Conservation (phyloP, 2,888 invertebrate genomes). For the Dendrolimus houi region DNA sequence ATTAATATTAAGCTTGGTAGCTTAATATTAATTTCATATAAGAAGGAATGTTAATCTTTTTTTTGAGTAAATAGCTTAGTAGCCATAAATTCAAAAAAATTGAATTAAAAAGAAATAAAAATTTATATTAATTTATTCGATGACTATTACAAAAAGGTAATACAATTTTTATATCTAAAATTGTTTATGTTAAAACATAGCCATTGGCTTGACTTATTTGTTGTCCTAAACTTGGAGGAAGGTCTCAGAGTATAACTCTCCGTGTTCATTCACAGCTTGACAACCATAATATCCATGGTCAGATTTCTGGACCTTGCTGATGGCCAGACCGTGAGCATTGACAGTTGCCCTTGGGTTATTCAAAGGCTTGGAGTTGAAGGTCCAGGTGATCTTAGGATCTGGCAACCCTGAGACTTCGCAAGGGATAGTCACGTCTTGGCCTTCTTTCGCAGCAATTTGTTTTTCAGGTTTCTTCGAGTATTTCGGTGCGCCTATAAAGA, state of each 20-base stretch:
- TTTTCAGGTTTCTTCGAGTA: constrained; percentile 29
- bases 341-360: constrained; percentile 17
- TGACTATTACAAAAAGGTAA: too few relatives aligned
- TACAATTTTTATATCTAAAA: too few relatives aligned
- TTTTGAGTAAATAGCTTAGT: too few relatives aligned
- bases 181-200: too few relatives aligned
- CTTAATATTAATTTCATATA: too few relatives aligned
- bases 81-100: too few relatives aligned
- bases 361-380: constrained; percentile 36
- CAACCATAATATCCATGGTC: constrained; percentile 58
- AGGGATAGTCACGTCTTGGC: constrained; percentile 38
- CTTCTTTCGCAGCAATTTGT: constrained; percentile 23
- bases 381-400: constrained; percentile 32
- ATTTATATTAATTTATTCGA: too few relatives aligned
- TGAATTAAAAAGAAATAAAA: too few relatives aligned
- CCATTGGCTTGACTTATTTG: background rate
- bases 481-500: constrained; percentile 36
- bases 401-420: constrained; percentile 40
- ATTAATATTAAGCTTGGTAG: too few relatives aligned
- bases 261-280: constrained; percentile 34
- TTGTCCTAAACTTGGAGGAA: constrained; percentile 1
- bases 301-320: constrained; percentile 32
- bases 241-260: constrained; percentile 36
- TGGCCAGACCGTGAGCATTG: constrained; percentile 29
- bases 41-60: too few relatives aligned